Conservation (phyloP, 2,113 vertebrate species). For the Octodon degus region DNA sequence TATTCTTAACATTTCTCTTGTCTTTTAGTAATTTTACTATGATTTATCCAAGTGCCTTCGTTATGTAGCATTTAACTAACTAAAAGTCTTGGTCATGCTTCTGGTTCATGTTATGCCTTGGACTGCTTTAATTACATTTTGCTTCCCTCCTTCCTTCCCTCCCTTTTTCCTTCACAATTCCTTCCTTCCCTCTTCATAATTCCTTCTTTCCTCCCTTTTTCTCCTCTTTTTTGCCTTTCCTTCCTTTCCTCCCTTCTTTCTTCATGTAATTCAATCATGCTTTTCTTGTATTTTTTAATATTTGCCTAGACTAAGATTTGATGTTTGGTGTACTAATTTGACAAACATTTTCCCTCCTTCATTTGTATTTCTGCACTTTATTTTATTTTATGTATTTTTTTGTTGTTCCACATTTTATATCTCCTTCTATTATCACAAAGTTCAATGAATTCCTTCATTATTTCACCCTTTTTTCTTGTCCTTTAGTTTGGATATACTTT, state of each 20-base stretch:
- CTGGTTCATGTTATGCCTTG: not conserved
- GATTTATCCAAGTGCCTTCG: not conserved
- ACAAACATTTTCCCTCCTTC: not conserved
- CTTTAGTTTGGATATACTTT: not conserved
- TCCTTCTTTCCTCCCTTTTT: not conserved
- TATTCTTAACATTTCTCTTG: not conserved
- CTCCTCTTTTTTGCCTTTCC: no score
- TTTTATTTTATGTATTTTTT: not conserved
- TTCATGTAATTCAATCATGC: not conserved
- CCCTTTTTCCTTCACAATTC: not conserved
- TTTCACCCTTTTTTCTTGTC: not conserved
- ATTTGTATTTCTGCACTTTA: not conserved
- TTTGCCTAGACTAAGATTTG: not conserved
- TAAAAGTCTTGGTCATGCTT: not conserved
- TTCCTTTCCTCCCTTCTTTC: not conserved
- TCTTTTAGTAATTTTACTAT: not conserved
- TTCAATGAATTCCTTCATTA: not conserved
- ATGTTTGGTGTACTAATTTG: not conserved
- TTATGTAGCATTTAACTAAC: not conserved
- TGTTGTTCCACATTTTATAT: not conserved
- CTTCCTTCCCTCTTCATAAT: not conserved
- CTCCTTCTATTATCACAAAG: not conserved
- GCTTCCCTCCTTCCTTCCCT: not conserved
- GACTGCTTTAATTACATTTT: not conserved
- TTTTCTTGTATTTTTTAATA: not conserved